Conservation (phyloP, 2,113 vertebrate species). For the Gallinago paraguaiae region DNA sequence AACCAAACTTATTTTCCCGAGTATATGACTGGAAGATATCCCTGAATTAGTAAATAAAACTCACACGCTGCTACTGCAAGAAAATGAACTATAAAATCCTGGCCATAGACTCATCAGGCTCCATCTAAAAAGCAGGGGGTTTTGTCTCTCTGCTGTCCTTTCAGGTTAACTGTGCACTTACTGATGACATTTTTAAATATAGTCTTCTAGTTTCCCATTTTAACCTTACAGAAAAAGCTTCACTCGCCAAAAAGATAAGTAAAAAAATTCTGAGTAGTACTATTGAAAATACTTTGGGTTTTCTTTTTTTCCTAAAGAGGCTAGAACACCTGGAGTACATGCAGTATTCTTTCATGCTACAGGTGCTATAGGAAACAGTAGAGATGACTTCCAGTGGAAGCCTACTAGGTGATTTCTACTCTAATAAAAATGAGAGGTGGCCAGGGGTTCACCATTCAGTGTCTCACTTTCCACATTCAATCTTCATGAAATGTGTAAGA, state of each 20-base stretch:
- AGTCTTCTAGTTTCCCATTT: neutral
- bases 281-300: neutral
- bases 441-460: neutral
- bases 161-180: neutral
- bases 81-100: neutral
- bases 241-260: neutral
- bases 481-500: neutral
- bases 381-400: neutral
- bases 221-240: neutral
- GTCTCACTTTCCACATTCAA: neutral
- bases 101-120: neutral
- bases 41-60: neutral
- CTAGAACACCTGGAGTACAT: neutral
- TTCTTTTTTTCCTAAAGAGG: neutral
- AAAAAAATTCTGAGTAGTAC: neutral
- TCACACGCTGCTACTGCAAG: neutral
- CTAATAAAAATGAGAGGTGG: neutral
- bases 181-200: neutral
- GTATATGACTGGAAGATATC: neutral
- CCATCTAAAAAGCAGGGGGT: neutral
- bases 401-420: neutral
- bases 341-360: neutral
- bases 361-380: neutral
- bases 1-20: slow-evolving; percentile 28
- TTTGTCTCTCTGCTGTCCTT: neutral